These are phyloP conservation scores for Scomber colias DNA, from an alignment of 2,113 vertebrate species.

Conservation along the genomic window DNA sequence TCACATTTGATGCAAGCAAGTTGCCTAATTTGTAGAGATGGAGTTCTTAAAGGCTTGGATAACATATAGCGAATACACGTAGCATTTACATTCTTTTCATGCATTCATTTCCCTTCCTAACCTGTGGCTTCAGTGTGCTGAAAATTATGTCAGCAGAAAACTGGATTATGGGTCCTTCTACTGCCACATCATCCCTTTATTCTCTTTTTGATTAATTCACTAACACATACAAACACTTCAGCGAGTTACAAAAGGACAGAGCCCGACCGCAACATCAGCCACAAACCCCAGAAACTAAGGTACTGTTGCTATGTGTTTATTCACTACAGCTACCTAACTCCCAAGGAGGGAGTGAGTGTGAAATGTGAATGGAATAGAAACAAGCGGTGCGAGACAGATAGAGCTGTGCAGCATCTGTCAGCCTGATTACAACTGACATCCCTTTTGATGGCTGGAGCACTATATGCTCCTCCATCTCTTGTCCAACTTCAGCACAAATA, in stretches of 20 bases:
- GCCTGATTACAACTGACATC: conserved; percentile 39
- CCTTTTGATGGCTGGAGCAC: conserved; percentile 14
- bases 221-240: background rate
- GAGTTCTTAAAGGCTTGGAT: conserved; percentile 23
- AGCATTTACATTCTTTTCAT: background rate
- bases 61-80: background rate
- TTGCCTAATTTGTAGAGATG: conserved; percentile 30
- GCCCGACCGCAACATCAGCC: background rate
- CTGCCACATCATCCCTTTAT: conserved; percentile 1
- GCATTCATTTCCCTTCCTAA: conserved; percentile 7
- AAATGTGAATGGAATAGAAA: conserved; percentile 50
- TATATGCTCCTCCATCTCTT: conserved; percentile 10
- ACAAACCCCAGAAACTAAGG: background rate
- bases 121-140: conserved; percentile 1
- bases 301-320: background rate
- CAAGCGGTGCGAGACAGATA: conserved; percentile 20
- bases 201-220: background rate
- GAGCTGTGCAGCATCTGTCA: conserved; percentile 37
- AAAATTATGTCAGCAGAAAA: conserved; percentile 10
- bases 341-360: conserved; percentile 9
- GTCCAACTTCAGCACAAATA: background rate
- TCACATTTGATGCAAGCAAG: conserved; percentile 47
- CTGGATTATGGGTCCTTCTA: conserved; percentile 34
- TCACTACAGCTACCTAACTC: conserved; percentile 9
- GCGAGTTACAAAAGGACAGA: conserved; percentile 11